Conservation (phyloP, 1,140 invertebrate genomes). For the Ceratoteleas bidentatus region DNA sequence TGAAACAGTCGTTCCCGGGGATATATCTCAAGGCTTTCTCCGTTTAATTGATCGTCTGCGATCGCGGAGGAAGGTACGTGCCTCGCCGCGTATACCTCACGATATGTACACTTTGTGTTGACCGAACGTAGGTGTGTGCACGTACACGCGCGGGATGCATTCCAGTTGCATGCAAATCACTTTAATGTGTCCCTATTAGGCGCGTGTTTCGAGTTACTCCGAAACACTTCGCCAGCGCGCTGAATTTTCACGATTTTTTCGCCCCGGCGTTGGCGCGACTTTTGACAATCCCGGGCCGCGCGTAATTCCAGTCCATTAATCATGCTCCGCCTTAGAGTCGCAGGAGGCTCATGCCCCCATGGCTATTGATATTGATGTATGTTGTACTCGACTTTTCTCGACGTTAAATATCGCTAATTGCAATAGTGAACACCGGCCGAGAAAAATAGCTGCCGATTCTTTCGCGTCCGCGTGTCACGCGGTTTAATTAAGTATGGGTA, state of each 20-base stretch:
- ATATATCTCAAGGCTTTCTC: conserved; percentile 75
- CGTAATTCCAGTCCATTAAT: conserved; percentile 13
- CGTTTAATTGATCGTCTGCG: conserved; percentile 76
- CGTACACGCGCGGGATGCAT: conserved; percentile 7
- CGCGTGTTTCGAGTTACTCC: not conserved
- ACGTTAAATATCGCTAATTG: not conserved
- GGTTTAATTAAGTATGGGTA: not conserved
- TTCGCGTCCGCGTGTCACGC: not conserved
- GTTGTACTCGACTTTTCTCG: not conserved
- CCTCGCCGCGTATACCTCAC: conserved; percentile 46
- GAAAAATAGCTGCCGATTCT: not conserved
- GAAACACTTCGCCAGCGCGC: not conserved
- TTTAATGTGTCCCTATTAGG: conserved; percentile 13
- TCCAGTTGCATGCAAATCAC: conserved; percentile 21
- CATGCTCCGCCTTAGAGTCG: conserved; percentile 4
- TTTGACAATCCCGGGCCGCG: not conserved
- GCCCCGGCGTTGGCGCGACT: not conserved
- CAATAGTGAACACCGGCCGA: not conserved
- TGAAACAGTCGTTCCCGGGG: conserved; percentile 67
- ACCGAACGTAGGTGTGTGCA: not conserved
- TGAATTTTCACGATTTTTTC: not conserved
- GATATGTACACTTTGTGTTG: conserved; percentile 32
- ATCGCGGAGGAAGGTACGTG: conserved; percentile 57
- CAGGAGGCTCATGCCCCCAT: not conserved
- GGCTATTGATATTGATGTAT: conserved; percentile 3